A percentile compares a stretch with the other conserved stretches of the same genome.
Evolutionary conservation across 2,888 invertebrate genomes (phyloP).

Genomic region (Boloria selene): DNA sequence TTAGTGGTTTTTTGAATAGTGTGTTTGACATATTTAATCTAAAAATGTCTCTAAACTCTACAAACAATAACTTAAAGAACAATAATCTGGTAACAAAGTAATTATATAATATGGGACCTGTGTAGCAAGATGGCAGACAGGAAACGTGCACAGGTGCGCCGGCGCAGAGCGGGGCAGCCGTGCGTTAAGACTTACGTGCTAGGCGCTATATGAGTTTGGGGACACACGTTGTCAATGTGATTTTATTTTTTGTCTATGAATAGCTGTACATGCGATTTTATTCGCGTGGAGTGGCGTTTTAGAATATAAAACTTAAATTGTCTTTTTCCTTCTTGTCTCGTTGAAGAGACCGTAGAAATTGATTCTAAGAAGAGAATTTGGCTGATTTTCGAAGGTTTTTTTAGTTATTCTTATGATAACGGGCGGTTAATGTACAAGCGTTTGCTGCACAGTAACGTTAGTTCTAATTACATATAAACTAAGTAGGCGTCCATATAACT

Average conservation of each 20-base stretch:
- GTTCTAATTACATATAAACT: background rate
- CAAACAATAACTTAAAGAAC: background rate
- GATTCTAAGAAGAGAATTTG: too few species aligned
- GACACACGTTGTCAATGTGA: conserved; percentile 11
- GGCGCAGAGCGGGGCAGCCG: conserved; percentile 55
- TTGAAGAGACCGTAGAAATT: too few species aligned
- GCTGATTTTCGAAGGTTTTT: too few species aligned
- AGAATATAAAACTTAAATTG: too few species aligned
- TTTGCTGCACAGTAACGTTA: background rate
- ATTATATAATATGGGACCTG: conserved; percentile 27
- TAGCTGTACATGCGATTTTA: too few species aligned
- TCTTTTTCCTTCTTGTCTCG: too few species aligned
- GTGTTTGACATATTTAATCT: too few species aligned
- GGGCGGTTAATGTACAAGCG: too few species aligned
- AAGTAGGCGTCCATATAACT: conserved; percentile 13
- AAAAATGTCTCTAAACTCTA: background rate
- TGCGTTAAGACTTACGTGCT: conserved; percentile 57
- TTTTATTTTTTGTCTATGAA: background rate
- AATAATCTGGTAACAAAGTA: conserved; percentile 7
- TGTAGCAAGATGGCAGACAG: conserved; percentile 67
- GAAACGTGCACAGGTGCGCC: conserved; percentile 70
- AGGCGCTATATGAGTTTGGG: conserved; percentile 39
- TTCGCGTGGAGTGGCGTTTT: too few species aligned
- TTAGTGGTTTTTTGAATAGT: too few species aligned
- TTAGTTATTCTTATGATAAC: too few species aligned